phyloP scores from a whole-genome alignment of 2,113 vertebrate species.

The Gila orcuttii region DNA sequence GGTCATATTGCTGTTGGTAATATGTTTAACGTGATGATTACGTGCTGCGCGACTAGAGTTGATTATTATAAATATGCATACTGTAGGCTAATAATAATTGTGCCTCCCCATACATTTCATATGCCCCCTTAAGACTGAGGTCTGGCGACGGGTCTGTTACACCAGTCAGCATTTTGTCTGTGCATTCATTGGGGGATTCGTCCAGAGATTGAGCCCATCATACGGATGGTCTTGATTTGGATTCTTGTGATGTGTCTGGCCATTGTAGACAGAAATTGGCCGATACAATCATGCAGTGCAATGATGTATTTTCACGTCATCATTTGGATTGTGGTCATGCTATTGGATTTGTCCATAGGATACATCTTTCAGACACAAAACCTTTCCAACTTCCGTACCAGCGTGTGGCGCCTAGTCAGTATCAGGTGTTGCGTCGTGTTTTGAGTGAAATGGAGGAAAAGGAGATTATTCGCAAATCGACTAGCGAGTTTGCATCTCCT shows the following conservation, averaged over 20 bases:
- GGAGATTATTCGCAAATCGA: not conserved
- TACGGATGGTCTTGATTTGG: slow-evolving; percentile 10
- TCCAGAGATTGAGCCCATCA: too few species aligned
- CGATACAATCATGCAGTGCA: slow-evolving; percentile 7
- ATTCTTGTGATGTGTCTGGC: slow-evolving; percentile 27
- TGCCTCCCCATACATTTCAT: too few species aligned
- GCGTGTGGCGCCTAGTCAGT: not conserved
- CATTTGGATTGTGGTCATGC: slow-evolving; percentile 21
- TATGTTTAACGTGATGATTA: too few species aligned
- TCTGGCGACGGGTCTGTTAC: too few species aligned
- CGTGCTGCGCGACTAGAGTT: too few species aligned
- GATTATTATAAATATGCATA: too few species aligned
- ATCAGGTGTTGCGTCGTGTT: not conserved
- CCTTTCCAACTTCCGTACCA: not conserved
- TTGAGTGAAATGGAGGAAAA: not conserved
- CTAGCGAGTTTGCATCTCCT: not conserved
- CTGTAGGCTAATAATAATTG: too few species aligned
- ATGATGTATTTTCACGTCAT: slow-evolving; percentile 41
- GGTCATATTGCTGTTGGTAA: too few species aligned
- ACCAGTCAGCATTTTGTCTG: too few species aligned
- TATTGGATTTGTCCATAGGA: not conserved
- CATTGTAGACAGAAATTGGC: not conserved
- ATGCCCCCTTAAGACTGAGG: too few species aligned
- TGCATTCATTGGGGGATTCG: too few species aligned
- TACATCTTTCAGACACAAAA: slow-evolving; percentile 9